Base-by-base conservation (phyloP, 2,797 vertebrate species). In the Amblyopsis hoosieri region DNA sequence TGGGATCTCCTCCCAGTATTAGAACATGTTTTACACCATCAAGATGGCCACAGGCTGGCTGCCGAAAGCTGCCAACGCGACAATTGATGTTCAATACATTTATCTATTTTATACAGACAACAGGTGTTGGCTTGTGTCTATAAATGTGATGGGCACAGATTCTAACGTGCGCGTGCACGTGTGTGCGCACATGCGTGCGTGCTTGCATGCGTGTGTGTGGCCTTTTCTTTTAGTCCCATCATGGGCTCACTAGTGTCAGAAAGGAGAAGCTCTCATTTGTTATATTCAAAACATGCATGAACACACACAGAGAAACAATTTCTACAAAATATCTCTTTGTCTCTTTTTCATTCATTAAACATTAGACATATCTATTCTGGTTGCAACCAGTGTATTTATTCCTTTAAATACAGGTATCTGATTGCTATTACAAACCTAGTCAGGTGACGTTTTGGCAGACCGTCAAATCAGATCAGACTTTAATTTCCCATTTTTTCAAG, bases 1-100 rank as follows among this genome's bases (percentile, higher is more conserved):
- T 81, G 79, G 83, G 69, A 85, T 78, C 84, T 75, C 87, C 79
- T 80, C 82, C 81, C 83, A 72, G 66, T 79, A 71, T 77, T 76
- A 61, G 76, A 71, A 81, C 82, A 71, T 76, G 72, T 80, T 85
- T 83, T 78, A 12, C 66, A 64, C 71, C 72, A 56, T 70, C 72
- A 86, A 86, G 77, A 86, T 82, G 80, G 81, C 82, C 76, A 76
- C 76, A 31, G 45, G 50, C 79, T 78, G 67, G 70, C 70, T 12
- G 12, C 57, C 31, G 12, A 42, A 42, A 57, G 57, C 52, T 76
- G 71, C 60, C 60, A 62, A 77, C 75, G 33, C 2, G 33, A 37
- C 8, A 6, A 9, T 3, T 63, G 53, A 58, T 64, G 62, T 48
- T 48, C 12, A 54, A 19, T 3, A 54, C 31, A 12, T 54, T 54